Conservation (phyloP, 1,140 invertebrate species). For the Pseudomyrmex concolor region DNA sequence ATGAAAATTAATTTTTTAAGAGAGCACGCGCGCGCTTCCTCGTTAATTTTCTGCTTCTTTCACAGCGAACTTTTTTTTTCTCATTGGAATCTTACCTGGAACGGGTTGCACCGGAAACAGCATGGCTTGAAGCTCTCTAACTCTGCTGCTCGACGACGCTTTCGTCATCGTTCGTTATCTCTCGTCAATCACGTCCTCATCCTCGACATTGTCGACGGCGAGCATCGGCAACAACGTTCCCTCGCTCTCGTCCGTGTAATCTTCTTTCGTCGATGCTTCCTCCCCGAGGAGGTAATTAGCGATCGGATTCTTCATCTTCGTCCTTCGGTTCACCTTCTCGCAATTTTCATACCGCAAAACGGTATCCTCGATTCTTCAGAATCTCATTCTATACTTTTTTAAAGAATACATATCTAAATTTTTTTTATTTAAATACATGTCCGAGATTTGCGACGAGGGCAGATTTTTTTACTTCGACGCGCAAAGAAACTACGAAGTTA, state of each 20-base stretch:
- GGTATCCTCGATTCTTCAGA: neutral
- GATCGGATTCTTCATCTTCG: slow-evolving; percentile 43
- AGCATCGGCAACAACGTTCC: neutral
- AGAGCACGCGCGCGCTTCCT: too few relatives aligned
- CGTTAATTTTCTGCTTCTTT: neutral
- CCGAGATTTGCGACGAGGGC: too few relatives aligned
- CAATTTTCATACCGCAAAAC: neutral
- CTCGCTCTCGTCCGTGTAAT: slow-evolving; percentile 25
- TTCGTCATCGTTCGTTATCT: slow-evolving; percentile 73
- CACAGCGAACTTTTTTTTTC: neutral
- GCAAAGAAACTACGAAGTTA: neutral
- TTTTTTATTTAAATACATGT: neutral
- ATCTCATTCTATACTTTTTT: neutral
- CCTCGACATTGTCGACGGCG: slow-evolving; percentile 38
- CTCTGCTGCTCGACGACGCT: slow-evolving; percentile 77
- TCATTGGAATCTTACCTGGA: slow-evolving; percentile 75
- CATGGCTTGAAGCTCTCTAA: slow-evolving; percentile 87
- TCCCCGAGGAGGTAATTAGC: slow-evolving; percentile 18
- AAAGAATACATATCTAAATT: neutral
- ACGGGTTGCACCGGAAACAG: slow-evolving; percentile 86
- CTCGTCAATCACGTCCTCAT: neutral
- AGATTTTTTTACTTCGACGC: neutral
- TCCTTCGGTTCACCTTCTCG: neutral
- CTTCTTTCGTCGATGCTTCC: slow-evolving; percentile 16
- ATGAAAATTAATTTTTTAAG: slow-evolving; percentile 20